Conservation (phyloP, 2,797 vertebrate genomes). For the Acanthurus tractus region DNA sequence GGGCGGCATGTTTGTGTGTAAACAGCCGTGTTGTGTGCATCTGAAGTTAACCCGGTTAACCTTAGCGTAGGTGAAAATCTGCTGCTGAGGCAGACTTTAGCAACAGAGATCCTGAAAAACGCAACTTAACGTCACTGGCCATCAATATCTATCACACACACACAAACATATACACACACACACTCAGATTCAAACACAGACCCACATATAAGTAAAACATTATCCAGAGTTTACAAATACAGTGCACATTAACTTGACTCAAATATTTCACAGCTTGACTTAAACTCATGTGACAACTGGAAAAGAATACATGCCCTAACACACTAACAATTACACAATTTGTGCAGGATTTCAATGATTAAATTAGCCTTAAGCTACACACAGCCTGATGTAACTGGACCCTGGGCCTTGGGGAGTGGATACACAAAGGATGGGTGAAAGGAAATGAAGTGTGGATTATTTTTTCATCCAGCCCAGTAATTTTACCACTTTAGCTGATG, state of each 20-base stretch:
- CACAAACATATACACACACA: conserved; percentile 17
- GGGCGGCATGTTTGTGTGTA: conserved; percentile 58
- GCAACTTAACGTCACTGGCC: conserved; percentile 73
- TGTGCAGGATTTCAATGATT: too few species aligned
- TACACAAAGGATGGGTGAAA: too few species aligned
- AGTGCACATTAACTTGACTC: too few species aligned
- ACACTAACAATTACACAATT: too few species aligned
- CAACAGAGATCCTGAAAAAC: conserved; percentile 64
- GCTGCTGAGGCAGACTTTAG: conserved; percentile 78
- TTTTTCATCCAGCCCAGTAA: neutral
- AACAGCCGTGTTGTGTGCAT: conserved; percentile 57
- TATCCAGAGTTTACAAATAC: too few species aligned
- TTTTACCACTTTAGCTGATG: neutral
- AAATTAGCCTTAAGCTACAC: too few species aligned
- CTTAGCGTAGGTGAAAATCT: conserved; percentile 77
- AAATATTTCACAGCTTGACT: neutral
- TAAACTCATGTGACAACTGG: neutral
- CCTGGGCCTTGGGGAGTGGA: too few species aligned
- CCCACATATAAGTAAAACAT: neutral
- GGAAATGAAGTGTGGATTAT: neutral
- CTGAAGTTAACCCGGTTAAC: conserved; percentile 83
- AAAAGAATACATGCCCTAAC: too few species aligned
- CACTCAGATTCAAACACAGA: neutral
- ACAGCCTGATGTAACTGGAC: too few species aligned
- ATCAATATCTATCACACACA: conserved; percentile 66